These are phyloP conservation scores for Astropecten irregularis DNA, from an alignment of 53 echinoderm and acorn worm genomes.

Conservation along the genomic window DNA sequence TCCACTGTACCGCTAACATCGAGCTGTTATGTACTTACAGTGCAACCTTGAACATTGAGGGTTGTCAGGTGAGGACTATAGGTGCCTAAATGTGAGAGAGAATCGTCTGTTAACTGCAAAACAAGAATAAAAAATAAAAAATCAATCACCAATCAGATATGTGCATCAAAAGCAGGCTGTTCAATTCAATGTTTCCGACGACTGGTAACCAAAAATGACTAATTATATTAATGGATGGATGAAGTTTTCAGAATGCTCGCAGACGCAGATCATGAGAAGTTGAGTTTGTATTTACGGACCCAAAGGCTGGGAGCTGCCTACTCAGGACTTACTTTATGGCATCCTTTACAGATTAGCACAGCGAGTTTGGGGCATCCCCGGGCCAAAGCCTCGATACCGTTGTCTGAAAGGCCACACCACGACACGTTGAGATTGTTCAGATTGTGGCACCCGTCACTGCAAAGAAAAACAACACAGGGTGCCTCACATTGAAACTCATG, in stretches of 20 bases:
- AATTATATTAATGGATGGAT: too few species aligned
- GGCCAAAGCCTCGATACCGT: slow-evolving; percentile 90
- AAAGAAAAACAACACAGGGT: background rate
- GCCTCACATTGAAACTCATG: background rate
- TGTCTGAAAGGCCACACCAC: slow-evolving; percentile 95
- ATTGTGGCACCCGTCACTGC: slow-evolving; percentile 88
- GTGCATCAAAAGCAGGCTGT: too few species aligned
- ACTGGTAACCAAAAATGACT: too few species aligned
- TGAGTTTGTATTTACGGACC: too few species aligned
- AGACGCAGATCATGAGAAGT: too few species aligned
- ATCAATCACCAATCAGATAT: background rate
- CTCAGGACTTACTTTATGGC: slow-evolving; percentile 76
- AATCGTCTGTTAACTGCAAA: slow-evolving; percentile 86
- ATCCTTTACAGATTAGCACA: slow-evolving; percentile 95
- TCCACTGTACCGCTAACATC: too few species aligned
- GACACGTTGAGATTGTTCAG: slow-evolving; percentile 86
- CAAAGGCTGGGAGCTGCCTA: too few species aligned
- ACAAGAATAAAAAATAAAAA: background rate
- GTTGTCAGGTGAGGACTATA: slow-evolving; percentile 86
- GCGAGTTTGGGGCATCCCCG: slow-evolving; percentile 83
- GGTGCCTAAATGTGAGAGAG: slow-evolving; percentile 83
- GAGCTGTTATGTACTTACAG: slow-evolving; percentile 69
- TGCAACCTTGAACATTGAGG: slow-evolving; percentile 90
- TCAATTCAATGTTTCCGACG: too few species aligned
- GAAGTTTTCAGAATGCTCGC: too few species aligned